Evolutionary conservation across 1,140 invertebrate genomes (phyloP).

Genomic region (Halictus rubicundus): DNA sequence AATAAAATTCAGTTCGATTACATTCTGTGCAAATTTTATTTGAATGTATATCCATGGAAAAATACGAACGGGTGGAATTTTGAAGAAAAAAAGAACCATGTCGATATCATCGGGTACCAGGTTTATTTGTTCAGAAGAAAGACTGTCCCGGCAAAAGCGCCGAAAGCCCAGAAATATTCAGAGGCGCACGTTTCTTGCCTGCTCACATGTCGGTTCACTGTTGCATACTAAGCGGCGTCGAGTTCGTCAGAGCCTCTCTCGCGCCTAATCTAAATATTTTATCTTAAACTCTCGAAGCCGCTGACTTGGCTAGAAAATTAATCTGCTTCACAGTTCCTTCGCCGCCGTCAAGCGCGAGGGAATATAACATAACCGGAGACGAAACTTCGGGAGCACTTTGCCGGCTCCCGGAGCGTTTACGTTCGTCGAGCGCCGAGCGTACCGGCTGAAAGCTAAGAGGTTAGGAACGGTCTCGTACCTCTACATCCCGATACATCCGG

Average conservation of each 20-base stretch:
- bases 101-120: too few relatives aligned
- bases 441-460: background rate
- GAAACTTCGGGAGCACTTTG: background rate
- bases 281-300: constrained; percentile 29
- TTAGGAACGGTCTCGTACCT: background rate
- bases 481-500: too few relatives aligned
- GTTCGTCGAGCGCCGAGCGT: background rate
- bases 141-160: background rate
- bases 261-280: constrained; percentile 51
- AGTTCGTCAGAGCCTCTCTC: constrained; percentile 33
- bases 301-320: constrained; percentile 23
- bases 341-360: too few relatives aligned
- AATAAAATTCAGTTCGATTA: too few relatives aligned
- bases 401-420: background rate
- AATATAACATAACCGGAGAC: background rate
- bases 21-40: too few relatives aligned
- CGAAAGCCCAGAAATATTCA: constrained; percentile 23
- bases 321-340: constrained; percentile 11
- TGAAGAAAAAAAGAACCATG: too few relatives aligned
- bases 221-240: constrained; percentile 32
- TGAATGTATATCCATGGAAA: too few relatives aligned
- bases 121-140: too few relatives aligned
- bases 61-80: too few relatives aligned
- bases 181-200: constrained; percentile 13
- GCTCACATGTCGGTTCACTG: constrained; percentile 1